Evolutionary conservation across 2,888 invertebrate genomes (phyloP).

Genomic region (Odontocerum albicorne): DNA sequence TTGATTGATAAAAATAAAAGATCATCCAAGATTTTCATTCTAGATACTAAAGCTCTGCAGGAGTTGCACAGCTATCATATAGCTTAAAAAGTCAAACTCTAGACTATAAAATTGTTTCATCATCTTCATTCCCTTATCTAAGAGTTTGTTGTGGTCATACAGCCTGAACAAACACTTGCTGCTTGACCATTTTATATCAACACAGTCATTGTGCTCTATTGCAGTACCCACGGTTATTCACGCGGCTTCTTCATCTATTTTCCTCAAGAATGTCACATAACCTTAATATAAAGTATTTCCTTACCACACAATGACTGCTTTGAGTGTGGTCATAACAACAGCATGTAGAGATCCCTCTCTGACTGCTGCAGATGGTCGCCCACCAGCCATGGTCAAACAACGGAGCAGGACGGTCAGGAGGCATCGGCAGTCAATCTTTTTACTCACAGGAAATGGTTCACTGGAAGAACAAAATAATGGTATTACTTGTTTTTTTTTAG

Average conservation of each 20-base stretch:
- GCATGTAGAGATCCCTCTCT: slow-evolving; percentile 40
- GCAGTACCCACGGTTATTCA: neutral
- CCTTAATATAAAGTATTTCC: slow-evolving; percentile 19
- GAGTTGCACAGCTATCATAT: too few species aligned
- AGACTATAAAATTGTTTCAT: too few species aligned
- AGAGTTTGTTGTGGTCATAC: too few species aligned
- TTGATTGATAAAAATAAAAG: too few species aligned
- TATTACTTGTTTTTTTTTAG: too few species aligned
- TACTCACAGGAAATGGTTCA: slow-evolving; percentile 42
- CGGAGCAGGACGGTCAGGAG: slow-evolving; percentile 41
- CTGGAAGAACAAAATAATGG: slow-evolving; percentile 14
- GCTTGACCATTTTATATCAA: too few species aligned
- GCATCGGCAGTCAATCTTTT: slow-evolving; percentile 40
- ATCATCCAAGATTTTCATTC: too few species aligned
- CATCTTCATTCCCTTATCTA: too few species aligned
- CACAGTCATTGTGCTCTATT: too few species aligned
- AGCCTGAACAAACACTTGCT: too few species aligned
- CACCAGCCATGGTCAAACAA: slow-evolving; percentile 38
- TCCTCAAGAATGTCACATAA: neutral
- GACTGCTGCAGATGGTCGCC: slow-evolving; percentile 4
- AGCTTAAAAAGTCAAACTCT: too few species aligned
- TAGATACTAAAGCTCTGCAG: too few species aligned
- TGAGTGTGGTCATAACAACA: slow-evolving; percentile 39
- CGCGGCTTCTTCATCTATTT: neutral
- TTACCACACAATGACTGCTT: slow-evolving; percentile 40